A percentile compares a stretch with the other conserved stretches of the same genome.
phyloP scores from a whole-genome alignment of 1,140 invertebrate species.

The silkworm (Bombyx mori) region DNA sequence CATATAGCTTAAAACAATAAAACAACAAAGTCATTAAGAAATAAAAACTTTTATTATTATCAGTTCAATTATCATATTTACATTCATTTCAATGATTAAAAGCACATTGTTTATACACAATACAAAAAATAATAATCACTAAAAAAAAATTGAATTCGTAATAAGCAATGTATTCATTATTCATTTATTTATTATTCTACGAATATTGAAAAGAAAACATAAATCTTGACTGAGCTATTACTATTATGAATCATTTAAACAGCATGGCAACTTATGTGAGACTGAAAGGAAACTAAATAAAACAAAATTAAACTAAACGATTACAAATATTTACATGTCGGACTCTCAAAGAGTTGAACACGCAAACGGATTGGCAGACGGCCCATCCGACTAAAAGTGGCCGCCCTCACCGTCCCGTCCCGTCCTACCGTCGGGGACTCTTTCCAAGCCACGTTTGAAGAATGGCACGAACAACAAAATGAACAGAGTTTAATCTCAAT shows the following conservation, averaged over 20 bases:
- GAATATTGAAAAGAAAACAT: conserved; percentile 55
- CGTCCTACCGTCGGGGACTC: no score
- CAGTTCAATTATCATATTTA: conserved; percentile 71
- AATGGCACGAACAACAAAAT: no score
- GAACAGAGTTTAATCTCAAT: no score
- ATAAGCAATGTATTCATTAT: conserved; percentile 36
- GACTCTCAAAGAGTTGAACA: no score
- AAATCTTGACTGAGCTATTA: conserved; percentile 17
- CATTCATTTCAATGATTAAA: conserved; percentile 66
- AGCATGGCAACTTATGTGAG: conserved; percentile 49
- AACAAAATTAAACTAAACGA: conserved; percentile 31
- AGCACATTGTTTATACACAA: conserved; percentile 62
- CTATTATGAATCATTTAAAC: conserved; percentile 19
- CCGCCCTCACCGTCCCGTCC: no score
- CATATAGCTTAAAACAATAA: neutral
- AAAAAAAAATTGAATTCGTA: conserved; percentile 38
- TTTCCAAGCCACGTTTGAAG: no score
- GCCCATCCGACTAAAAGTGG: no score
- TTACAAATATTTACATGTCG: conserved; percentile 32
- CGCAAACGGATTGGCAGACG: no score
- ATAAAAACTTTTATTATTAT: conserved; percentile 70
- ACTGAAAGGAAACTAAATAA: conserved; percentile 12
- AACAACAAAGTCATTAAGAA: conserved; percentile 52
- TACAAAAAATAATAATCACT: conserved; percentile 34
- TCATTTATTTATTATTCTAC: conserved; percentile 26